Evolutionary conservation across 2,888 invertebrate genomes (phyloP).

Genomic region (Brachycybe producta): DNA sequence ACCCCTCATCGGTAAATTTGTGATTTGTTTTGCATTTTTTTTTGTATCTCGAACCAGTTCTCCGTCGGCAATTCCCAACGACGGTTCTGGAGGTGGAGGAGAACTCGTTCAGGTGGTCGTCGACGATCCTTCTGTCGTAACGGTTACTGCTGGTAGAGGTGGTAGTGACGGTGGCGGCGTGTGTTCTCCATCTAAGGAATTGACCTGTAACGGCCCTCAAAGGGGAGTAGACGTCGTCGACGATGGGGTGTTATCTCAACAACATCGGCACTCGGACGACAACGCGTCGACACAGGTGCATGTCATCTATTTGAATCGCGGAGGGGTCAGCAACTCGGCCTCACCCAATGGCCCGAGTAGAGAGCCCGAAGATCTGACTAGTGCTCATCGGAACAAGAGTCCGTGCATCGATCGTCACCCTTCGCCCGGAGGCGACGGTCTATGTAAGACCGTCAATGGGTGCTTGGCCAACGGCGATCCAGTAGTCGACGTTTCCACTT

Average conservation of each 20-base stretch:
- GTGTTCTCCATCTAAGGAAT: too few relatives aligned
- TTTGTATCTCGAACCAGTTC: too few relatives aligned
- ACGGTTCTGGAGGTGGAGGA: too few relatives aligned
- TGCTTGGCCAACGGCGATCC: constrained; percentile 5
- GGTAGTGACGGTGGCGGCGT: constrained; percentile 2
- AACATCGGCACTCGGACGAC: background rate
- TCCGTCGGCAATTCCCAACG: too few relatives aligned
- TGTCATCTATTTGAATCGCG: constrained; percentile 13
- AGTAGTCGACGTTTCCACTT: background rate
- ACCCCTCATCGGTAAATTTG: too few relatives aligned
- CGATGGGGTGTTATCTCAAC: background rate
- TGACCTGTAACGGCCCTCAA: background rate
- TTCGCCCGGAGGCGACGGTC: constrained; percentile 20
- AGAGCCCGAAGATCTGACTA: constrained; percentile 62
- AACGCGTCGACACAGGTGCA: too few relatives aligned
- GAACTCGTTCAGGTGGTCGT: too few relatives aligned
- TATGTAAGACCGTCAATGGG: constrained; percentile 10
- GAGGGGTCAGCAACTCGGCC: background rate
- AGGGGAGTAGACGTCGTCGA: background rate
- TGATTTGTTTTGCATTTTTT: too few relatives aligned
- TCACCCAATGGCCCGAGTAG: too few relatives aligned
- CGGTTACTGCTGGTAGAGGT: background rate
- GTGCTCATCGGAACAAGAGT: constrained; percentile 4
- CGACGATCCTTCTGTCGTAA: too few relatives aligned
- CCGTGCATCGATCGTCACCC: constrained; percentile 17